Conservation (phyloP, 1,140 invertebrate species). For the Drosophila mauritiana region DNA sequence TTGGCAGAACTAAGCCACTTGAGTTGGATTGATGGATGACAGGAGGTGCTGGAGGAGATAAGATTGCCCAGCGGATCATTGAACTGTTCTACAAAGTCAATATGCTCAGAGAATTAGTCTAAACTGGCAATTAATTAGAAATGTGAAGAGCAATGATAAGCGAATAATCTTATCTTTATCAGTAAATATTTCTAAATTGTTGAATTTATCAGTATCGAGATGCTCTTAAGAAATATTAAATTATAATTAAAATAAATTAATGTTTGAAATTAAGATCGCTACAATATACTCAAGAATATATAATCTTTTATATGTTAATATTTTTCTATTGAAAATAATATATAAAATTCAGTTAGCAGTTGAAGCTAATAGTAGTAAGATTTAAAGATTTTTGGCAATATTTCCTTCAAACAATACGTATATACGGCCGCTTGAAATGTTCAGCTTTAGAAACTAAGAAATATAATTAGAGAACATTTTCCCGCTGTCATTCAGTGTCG, state of each 20-base stretch:
- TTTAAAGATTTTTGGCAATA: too few species aligned
- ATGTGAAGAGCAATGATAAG: constrained; percentile 9
- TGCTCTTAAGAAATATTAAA: neutral
- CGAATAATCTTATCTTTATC: neutral
- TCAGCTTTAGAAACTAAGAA: neutral
- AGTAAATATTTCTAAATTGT: neutral
- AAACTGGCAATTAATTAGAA: constrained; percentile 38
- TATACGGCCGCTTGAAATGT: neutral
- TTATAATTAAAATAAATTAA: too few species aligned
- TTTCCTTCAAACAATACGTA: neutral
- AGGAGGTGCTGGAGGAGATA: constrained; percentile 20
- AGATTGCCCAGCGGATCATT: constrained; percentile 39
- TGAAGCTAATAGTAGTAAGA: too few species aligned
- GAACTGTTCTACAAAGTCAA: constrained; percentile 29
- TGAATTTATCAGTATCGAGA: neutral
- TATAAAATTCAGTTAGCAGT: too few species aligned
- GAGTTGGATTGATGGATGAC: constrained; percentile 30
- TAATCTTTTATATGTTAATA: too few species aligned
- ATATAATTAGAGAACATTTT: constrained; percentile 11
- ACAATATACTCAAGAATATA: too few species aligned
- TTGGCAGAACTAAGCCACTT: constrained; percentile 7
- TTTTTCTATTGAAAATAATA: too few species aligned
- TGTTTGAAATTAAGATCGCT: too few species aligned
- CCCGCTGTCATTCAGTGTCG: constrained; percentile 34
- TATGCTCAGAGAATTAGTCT: constrained; percentile 17